Base-by-base conservation (phyloP, 35 echinoderm and acorn worm genomes). In the Lytechinus variegatus region DNA sequence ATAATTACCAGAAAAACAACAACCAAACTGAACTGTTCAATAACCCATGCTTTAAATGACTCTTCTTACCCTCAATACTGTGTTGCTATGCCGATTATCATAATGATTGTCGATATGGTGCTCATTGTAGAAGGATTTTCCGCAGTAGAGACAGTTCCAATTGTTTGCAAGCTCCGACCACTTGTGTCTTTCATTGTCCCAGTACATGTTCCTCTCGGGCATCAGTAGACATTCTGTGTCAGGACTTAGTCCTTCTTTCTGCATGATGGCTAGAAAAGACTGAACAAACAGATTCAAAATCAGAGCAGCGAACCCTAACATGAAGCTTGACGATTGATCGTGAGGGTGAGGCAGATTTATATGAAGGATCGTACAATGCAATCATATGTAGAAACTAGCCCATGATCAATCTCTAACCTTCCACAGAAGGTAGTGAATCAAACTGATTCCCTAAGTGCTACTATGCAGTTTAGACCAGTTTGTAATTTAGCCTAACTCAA, bases 131-230 rank as follows among this genome's bases (percentile, higher is more conserved):
- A 99, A 99, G 11, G 95, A 89, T 72, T 99, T 99, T 86, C 98
- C 98, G 88, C 98, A 99, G 95, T 97, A 99, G 87, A 96, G 95
- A 91, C 98, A 99, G 27, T 91, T 61, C 98, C 98, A 99, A 52
- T 93, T 99, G 94, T 94, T 97, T 8, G 53, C 8, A 10, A 56
- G 87, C 7, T 97, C 98, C 14, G 87, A 72, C 16, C 55, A 54
- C 66, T 96, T 99, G 66, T 97, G 94, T 91, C 87, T 87, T 90
- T 99, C 98, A 54, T 97, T 96, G 53, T 92, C 95, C 27, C 90
- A 54, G 58, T 97, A 99, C 95, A 96, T 94, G 66, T 97, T 92
- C 53, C 98, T 87, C 21, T 54, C 53, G 14, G 96, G 98, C 54
- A 28, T 66, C 0, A 99, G 87, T n/a, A 94, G 87, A 79, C 98